phyloP scores from a whole-genome alignment of 2,797 vertebrate species.

The Leuciscus waleckii region DNA sequence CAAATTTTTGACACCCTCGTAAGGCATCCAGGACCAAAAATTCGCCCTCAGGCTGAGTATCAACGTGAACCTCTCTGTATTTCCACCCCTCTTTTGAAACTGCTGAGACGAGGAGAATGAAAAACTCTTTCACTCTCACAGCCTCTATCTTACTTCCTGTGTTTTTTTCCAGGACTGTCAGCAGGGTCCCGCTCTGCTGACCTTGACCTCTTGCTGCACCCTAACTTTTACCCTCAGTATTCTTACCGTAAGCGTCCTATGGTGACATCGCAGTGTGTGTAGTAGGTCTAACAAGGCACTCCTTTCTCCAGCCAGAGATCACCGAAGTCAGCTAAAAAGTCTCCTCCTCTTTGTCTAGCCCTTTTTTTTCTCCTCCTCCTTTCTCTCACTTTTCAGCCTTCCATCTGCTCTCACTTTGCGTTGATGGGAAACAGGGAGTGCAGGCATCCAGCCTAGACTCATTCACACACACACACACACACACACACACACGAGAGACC shows the following conservation, averaged over 20 bases:
- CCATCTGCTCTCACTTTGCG: constrained; percentile 42
- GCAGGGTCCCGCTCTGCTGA: background rate
- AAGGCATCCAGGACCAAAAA: background rate
- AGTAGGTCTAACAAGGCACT: background rate
- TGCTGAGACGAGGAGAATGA: background rate
- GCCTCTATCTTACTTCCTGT: constrained; percentile 35
- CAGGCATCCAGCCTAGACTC: constrained; percentile 47
- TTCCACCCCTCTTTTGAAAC: constrained; percentile 23
- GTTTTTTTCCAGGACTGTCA: constrained; percentile 18
- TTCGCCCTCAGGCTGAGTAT: background rate
- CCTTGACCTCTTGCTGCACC: constrained; percentile 5
- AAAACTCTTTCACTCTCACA: constrained; percentile 4
- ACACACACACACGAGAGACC: constrained; percentile 7
- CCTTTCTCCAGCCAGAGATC: constrained; percentile 12
- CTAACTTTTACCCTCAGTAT: background rate
- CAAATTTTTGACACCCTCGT: background rate
- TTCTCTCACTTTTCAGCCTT: constrained; percentile 37
- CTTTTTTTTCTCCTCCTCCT: constrained; percentile 24
- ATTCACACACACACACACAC: constrained; percentile 41
- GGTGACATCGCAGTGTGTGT: constrained; percentile 6
- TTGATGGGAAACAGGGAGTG: constrained; percentile 48
- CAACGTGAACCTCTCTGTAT: background rate
- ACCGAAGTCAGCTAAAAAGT: constrained; percentile 2
- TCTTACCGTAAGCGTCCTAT: constrained; percentile 19
- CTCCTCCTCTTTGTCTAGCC: constrained; percentile 47